Conservation (phyloP, 1,140 invertebrate genomes). For the Mamestra configurata region DNA sequence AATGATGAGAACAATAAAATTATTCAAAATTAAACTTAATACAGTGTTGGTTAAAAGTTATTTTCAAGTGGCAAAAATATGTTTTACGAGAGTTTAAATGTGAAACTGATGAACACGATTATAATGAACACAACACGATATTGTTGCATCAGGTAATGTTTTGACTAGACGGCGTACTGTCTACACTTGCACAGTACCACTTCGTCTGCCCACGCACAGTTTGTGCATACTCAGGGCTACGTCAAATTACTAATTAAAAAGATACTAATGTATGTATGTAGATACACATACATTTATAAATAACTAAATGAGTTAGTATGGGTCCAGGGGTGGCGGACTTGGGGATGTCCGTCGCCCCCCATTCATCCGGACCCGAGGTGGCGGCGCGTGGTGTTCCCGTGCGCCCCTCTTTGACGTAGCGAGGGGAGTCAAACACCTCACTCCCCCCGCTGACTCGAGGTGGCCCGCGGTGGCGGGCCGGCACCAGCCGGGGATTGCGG, state of each 20-base stretch:
- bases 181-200: constrained; percentile 14
- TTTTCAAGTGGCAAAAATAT: neutral
- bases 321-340: too few species aligned
- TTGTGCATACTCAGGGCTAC: neutral
- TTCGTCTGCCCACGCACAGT: constrained; percentile 4
- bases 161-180: constrained; percentile 20
- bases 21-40: neutral
- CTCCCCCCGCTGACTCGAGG: too few species aligned
- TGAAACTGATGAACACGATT: neutral
- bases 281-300: neutral
- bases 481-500: too few species aligned
- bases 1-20: neutral
- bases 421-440: too few species aligned
- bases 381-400: too few species aligned
- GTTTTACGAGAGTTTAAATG: neutral
- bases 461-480: too few species aligned
- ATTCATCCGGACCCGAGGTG: too few species aligned
- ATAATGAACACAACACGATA: neutral
- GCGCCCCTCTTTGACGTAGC: too few species aligned
- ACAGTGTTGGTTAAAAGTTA: too few species aligned
- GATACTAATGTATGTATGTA: neutral
- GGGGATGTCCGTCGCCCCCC: too few species aligned
- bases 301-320: too few species aligned
- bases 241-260: neutral
- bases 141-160: constrained; percentile 22